phyloP scores from a whole-genome alignment of 1,140 invertebrate genomes.

The Delia radicum region DNA sequence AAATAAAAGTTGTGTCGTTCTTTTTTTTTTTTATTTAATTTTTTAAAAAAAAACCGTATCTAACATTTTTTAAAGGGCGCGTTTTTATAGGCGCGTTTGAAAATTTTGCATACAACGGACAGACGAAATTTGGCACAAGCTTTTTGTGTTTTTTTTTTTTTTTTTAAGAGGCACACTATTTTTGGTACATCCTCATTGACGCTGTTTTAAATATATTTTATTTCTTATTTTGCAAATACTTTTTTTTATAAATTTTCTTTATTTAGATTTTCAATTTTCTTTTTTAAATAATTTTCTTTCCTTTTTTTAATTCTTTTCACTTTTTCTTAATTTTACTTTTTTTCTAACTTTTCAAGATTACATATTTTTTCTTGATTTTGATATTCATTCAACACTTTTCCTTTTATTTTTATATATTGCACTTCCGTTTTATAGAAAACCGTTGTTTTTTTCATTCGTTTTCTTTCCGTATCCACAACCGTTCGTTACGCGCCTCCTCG shows the following conservation, averaged over 20 bases:
- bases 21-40: not conserved
- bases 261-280: not conserved
- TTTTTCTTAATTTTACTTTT: not conserved
- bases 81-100: not conserved
- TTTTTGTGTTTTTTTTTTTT: not conserved
- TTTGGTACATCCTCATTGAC: not conserved
- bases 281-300: not conserved
- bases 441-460: slow-evolving; percentile 6
- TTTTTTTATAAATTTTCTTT: not conserved
- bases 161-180: not conserved
- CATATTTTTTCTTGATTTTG: not conserved
- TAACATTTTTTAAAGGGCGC: not conserved
- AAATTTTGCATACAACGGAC: not conserved
- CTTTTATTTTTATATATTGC: not conserved
- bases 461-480: slow-evolving; percentile 12
- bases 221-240: not conserved
- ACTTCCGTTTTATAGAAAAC: slow-evolving; percentile 2
- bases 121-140: not conserved
- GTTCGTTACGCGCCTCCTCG: slow-evolving; percentile 20
- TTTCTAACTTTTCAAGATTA: not conserved
- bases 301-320: not conserved
- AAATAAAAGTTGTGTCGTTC: not conserved
- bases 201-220: not conserved
- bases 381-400: not conserved
- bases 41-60: not conserved